phyloP scores from a whole-genome alignment of 2,888 invertebrate genomes.

The Drosophila ustulata region DNA sequence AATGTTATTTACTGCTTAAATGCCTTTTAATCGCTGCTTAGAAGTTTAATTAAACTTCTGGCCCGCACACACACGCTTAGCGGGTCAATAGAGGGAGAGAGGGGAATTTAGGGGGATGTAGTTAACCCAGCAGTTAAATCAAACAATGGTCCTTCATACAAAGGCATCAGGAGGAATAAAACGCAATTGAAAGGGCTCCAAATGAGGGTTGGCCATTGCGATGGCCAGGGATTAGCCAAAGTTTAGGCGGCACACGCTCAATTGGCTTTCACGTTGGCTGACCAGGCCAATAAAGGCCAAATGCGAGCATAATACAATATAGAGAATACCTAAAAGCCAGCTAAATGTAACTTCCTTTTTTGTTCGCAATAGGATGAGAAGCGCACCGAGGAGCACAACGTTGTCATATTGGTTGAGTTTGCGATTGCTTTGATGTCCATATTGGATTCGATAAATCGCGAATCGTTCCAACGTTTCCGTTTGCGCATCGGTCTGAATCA shows the following conservation, averaged over 20 bases:
- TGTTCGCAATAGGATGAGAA: conserved; percentile 87
- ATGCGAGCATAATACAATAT: conserved; percentile 43
- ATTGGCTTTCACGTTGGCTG: conserved; percentile 56
- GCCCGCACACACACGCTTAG: conserved; percentile 13
- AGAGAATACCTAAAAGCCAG: conserved; percentile 47
- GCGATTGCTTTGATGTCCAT: conserved; percentile 96
- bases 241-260: conserved; percentile 57
- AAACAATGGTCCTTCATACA: conserved; percentile 51
- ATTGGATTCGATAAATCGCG: conserved; percentile 97
- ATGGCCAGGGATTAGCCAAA: conserved; percentile 57
- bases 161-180: conserved; percentile 20
- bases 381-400: conserved; percentile 93
- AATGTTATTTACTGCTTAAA: conserved; percentile 61
- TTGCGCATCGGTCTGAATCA: conserved; percentile 91
- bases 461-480: conserved; percentile 98
- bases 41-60: conserved; percentile 71
- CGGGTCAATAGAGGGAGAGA: not conserved
- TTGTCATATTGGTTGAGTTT: conserved; percentile 96
- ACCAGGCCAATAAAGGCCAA: conserved; percentile 48
- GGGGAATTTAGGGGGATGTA: not conserved
- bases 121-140: conserved; percentile 46
- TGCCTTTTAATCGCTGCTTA: conserved; percentile 62
- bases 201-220: conserved; percentile 61
- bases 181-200: conserved; percentile 45
- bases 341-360: conserved; percentile 47